Base-by-base conservation (phyloP, 2,888 invertebrate species). In the Vesta saturnalis region DNA sequence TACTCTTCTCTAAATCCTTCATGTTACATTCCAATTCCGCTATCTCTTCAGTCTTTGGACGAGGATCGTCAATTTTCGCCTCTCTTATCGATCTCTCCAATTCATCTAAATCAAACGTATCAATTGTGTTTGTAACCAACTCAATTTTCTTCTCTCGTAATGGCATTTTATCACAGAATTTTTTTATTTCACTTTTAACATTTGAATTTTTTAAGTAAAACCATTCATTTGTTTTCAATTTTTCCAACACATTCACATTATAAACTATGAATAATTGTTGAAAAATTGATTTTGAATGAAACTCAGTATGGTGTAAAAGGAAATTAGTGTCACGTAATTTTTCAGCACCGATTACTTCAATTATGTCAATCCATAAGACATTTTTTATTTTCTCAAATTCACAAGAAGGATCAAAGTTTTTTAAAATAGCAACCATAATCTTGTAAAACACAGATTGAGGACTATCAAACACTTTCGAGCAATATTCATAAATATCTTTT, bases 151-250 rank as follows among this genome's bases (percentile, higher is more conserved):
- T 58, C 21, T 10, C 70, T 58, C 12, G 49, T 23, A 47, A 68
- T 61, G 49, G 69, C 49, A 18, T 55, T 1, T 63, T 58, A 19
- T 71, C 55, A 4, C 22, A 8, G 3, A 39, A 56, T 12, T 16
- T 59, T 16, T 61, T 39, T 73, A 83, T 85, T 70, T 83, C 78
- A 65, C 84, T 83, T 68, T 85, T 82, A 73, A 89, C 84, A 65
- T 85, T 82, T 23, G 80, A 78, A 74, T 83, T 79, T 43, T 76
- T 77, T 8, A 83, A 60, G 78, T 89, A 89, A 83, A 90, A 86
- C 91, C 91, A 91, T 43, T 88, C 84, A 15, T 84, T 82, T 66
- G 83, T 85, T 19, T 85, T 81, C 77, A 87, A 90, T 57, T 86
- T 83, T 68, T 86, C 84, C 63, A 91, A 79, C 56, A 84, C 83